Base-by-base conservation (phyloP, 1,140 invertebrate genomes). In the Oryctes rhinoceros region DNA sequence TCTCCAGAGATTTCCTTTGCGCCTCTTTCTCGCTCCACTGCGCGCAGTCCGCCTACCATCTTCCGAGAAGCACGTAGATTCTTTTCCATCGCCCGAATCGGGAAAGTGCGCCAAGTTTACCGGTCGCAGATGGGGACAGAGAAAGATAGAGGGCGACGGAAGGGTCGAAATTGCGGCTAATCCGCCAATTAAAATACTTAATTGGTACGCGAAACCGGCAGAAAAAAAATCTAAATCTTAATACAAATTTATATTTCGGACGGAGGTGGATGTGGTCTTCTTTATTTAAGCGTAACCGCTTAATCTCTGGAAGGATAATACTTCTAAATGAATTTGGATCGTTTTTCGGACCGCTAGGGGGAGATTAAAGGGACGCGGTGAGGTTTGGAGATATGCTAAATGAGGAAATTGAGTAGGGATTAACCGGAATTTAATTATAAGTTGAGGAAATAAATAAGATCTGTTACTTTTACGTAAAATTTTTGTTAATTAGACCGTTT, bases 141-240 rank as follows among this genome's bases (percentile, higher is more conserved):
- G 49, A 53, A 53, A 18, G 13, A 3, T 48, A 48, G 49, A 13
- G 49, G 6, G 11, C 4, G 49, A 11, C 3, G 39, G 49, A 15
- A 15, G n/a, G 49, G 9, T 53, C 4, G 49, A 53, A 53, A 53
- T 53, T 13, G n/a, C n/a, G 49, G 49, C n/a, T 53, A 53, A 53
- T 53, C 49, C 49, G 13, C 49, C 49, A 53, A 15, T 53, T 53
- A 53, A 53, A 53, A 53, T 53, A 53, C 49, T 53, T 53, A 53
- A 53, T 53, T 53, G 49, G 49, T 53, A 53, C n/a, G 49, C 11
- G 49, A 13, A 13, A 15, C n/a, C 4, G 13, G 49, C 1, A 13
- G 9, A 48, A 30, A 30, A 18, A 53, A 53, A 53, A 53, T 53
- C 49, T 15, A 15, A 53, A 53, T 53, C 49, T 53, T 53, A 53